A percentile compares a stretch with the other conserved stretches of the same genome.
Evolutionary conservation across 2,113 vertebrate genomes (phyloP).

Genomic region (Limanda limanda): DNA sequence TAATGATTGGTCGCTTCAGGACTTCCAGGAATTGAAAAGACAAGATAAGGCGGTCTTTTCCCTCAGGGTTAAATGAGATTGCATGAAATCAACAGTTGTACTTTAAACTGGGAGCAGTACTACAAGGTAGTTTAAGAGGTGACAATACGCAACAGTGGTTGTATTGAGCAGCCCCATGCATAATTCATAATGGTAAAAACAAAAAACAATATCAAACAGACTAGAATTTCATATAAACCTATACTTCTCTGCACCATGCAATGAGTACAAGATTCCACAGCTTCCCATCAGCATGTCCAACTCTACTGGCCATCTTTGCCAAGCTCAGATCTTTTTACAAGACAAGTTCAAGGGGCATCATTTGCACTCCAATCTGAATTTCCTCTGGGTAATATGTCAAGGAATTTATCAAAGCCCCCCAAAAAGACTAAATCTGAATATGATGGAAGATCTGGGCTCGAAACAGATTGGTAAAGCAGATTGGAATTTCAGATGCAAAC

Average conservation of each 20-base stretch:
- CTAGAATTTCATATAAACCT: background rate
- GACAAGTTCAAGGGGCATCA: conserved; percentile 53
- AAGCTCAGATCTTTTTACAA: conserved; percentile 47
- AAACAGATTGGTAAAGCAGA: conserved; percentile 70
- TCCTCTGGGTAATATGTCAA: conserved; percentile 55
- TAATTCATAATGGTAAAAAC: background rate
- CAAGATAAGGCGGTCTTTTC: background rate
- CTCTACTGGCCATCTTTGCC: conserved; percentile 42
- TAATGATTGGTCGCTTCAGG: background rate
- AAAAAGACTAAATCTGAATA: conserved; percentile 53
- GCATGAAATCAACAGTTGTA: background rate
- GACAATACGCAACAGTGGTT: background rate
- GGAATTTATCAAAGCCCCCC: conserved; percentile 56
- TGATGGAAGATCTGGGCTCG: conserved; percentile 45
- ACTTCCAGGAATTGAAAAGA: background rate
- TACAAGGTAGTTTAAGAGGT: background rate
- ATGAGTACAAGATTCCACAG: conserved; percentile 17
- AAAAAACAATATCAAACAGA: background rate
- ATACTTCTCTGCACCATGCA: conserved; percentile 2
- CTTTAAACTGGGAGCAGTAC: background rate
- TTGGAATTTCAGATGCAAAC: conserved; percentile 65
- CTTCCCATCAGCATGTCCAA: conserved; percentile 27
- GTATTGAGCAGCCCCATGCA: background rate
- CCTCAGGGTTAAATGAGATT: background rate
- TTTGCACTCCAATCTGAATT: conserved; percentile 55